Percentiles rank a stretch among this genome's conserved stretches.
These are phyloP conservation scores for Nesogale talazaci DNA, from an alignment of 2,113 vertebrate genomes.

Conservation along the genomic window DNA sequence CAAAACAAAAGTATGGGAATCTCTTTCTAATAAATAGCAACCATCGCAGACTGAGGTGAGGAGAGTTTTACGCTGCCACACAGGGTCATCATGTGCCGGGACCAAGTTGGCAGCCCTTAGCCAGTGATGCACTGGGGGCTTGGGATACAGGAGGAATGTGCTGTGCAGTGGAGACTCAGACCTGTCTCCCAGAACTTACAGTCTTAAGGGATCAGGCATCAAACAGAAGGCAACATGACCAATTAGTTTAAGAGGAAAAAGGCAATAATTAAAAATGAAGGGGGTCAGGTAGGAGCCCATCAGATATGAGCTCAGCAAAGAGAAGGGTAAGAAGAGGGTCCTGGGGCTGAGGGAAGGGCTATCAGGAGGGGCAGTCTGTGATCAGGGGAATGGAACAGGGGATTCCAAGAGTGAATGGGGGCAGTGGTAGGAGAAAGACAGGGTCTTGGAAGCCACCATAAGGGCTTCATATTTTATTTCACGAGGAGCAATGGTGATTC, in stretches of 20 bases:
- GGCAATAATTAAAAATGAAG: not conserved
- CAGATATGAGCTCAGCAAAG: not conserved
- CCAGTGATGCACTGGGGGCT: not conserved
- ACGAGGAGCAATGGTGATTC: not conserved
- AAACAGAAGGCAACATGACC: not conserved
- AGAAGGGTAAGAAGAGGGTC: not conserved
- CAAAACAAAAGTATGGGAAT: not conserved
- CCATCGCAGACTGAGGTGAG: not conserved
- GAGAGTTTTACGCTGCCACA: not conserved
- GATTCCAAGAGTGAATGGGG: no score
- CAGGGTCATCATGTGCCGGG: not conserved
- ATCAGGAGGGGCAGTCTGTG: no score
- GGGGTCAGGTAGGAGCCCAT: not conserved
- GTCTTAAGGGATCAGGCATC: not conserved
- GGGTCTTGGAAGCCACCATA: not conserved
- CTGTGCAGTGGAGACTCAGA: accelerated
- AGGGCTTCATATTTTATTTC: not conserved
- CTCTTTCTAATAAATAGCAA: not conserved
- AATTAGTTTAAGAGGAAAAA: not conserved
- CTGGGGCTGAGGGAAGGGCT: not conserved
- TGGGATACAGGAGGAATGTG: not conserved
- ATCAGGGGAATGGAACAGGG: not conserved
- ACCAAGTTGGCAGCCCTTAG: not conserved
- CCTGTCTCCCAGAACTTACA: not conserved
- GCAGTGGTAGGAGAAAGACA: not conserved